These are phyloP conservation scores for Megalurothrips usitatus DNA, from an alignment of 2,888 invertebrate genomes.

Conservation along the genomic window DNA sequence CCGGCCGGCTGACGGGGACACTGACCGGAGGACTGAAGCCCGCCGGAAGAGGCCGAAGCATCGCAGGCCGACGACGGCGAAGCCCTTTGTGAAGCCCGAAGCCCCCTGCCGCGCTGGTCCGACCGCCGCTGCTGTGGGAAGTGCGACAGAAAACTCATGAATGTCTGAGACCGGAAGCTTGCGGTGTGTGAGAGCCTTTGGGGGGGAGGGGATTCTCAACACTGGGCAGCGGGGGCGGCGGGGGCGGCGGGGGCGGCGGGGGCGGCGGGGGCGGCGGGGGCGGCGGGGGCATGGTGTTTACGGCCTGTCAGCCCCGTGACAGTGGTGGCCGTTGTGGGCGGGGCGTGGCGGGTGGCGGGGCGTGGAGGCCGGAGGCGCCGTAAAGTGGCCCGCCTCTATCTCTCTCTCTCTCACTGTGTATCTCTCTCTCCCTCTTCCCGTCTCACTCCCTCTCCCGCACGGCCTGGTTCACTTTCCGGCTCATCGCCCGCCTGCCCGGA, in stretches of 20 bases:
- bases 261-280: neutral
- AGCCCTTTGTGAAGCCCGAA: too few relatives aligned
- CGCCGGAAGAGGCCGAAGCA: too few relatives aligned
- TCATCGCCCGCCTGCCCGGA: neutral
- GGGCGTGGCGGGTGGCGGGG: neutral
- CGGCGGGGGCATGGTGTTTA: neutral
- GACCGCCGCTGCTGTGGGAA: too few relatives aligned
- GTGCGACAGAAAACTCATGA: too few relatives aligned
- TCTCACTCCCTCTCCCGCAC: neutral
- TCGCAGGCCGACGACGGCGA: too few relatives aligned
- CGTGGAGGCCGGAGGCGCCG: neutral
- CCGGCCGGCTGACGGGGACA: too few relatives aligned
- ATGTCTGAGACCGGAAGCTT: too few relatives aligned
- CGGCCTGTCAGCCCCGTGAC: neutral
- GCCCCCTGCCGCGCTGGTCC: too few relatives aligned
- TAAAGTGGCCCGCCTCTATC: neutral
- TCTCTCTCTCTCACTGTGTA: too few relatives aligned
- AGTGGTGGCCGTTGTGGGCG: neutral
- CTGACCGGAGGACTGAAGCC: too few relatives aligned
- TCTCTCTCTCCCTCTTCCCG: neutral
- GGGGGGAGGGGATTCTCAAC: too few relatives aligned
- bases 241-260: neutral
- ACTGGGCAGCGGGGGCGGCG: neutral
- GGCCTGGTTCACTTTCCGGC: conserved; percentile 19
- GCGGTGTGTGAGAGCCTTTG: too few relatives aligned